Conservation (phyloP, 2,888 invertebrate genomes). For the Leucoma salicis region DNA sequence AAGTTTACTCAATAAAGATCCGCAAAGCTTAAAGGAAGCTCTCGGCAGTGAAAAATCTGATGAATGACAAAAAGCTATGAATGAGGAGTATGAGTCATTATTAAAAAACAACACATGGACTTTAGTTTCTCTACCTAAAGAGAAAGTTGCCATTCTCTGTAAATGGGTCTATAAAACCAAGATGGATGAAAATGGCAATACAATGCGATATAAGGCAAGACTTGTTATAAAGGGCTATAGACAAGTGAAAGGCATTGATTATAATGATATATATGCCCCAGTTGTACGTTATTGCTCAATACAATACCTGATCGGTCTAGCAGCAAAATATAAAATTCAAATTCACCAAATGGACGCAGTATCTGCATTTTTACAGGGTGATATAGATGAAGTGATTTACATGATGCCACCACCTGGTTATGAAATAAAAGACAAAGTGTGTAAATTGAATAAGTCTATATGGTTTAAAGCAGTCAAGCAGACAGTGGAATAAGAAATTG, state of each 20-base stretch:
- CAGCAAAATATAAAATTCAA: not conserved
- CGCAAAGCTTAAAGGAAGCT: constrained; percentile 2
- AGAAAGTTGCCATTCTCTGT: not conserved
- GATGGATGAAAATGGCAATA: constrained; percentile 4
- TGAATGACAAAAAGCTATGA: constrained; percentile 6
- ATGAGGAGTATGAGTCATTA: constrained; percentile 1
- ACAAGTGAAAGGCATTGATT: not conserved
- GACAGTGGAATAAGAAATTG: not conserved
- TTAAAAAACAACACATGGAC: constrained; percentile 3
- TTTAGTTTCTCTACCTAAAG: constrained; percentile 1
- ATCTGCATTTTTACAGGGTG: constrained; percentile 9
- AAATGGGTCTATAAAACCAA: constrained; percentile 18
- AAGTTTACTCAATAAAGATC: too few relatives aligned
- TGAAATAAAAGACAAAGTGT: constrained; percentile 17
- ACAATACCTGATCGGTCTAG: not conserved
- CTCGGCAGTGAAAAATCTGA: not conserved
- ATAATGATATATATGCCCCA: not conserved
- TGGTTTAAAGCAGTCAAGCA: constrained; percentile 1
- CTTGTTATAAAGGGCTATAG: constrained; percentile 11
- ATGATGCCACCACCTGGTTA: constrained; percentile 25
- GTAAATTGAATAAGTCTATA: constrained; percentile 21
- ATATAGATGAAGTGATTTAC: constrained; percentile 29
- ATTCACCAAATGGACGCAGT: constrained; percentile 2
- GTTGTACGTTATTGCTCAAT: not conserved
- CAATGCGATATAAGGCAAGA: constrained; percentile 11